Base-by-base conservation (phyloP, 2,888 invertebrate genomes). In the Pilophorus perplexus region DNA sequence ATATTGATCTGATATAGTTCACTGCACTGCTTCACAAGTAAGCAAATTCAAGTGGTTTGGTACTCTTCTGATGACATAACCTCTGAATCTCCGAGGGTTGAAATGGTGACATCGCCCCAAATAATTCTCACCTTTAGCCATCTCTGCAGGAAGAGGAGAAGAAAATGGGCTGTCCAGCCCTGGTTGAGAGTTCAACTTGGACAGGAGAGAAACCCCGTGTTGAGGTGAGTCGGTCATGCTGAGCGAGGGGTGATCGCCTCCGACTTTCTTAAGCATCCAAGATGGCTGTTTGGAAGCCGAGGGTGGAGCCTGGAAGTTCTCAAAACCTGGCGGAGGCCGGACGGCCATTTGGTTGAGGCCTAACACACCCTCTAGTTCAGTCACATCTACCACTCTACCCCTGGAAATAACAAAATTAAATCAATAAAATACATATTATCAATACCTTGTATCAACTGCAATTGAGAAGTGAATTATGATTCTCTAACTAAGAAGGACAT, bases 261-360 rank as follows among this genome's bases (percentile, higher is more conserved):
- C 59, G n/a, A n/a, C n/a, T 40, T 42, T 59, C 16, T 59, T 40
- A 14, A 27, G 27, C 42, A 59, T 16, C 59, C 59, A 59, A 42
- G 40, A 42, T 10, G 42, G 14, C 16, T 42, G 23, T 18, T 59
- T 42, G 8, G 59, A 27, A 1, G n/a, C 14, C 14, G 40, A 42
- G 4, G 40, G 40, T 10, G 59, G 52, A 1, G 25, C 28, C 5
- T 37, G 46, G 20, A 44, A 44, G 18, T 62, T 62, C 23, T 62
- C 62, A 33, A 62, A 62, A 14, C 62, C 62, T 1, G 62, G 62
- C 28, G 62, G 62, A 10, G 62, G 62, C 18, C 62, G 62, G 46
- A 62, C 33, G n/a, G 62, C 44, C 12, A 27, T 46, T 8, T 27
- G 44, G 23, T 20, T 44, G 33, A 18, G 10, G 12, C 38, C 27